A percentile compares a stretch with the other conserved stretches of the same genome.
phyloP scores from a whole-genome alignment of 2,797 vertebrate genomes.

The Mormyrops boulengeri region DNA sequence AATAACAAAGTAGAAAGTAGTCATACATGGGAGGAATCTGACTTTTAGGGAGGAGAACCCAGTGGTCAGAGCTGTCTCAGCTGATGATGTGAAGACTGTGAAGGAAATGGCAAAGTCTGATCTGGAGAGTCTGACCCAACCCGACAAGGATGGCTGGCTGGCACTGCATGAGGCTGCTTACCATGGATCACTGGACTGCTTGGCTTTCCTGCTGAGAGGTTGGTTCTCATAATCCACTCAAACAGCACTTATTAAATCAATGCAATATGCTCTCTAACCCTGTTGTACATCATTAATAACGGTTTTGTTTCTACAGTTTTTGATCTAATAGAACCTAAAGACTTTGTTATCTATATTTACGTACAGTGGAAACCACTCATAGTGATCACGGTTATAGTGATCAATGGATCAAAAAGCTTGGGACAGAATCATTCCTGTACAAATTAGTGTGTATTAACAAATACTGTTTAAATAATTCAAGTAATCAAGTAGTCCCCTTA shows the following conservation, averaged over 20 bases:
- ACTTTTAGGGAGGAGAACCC: conserved; percentile 62
- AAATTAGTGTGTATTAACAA: neutral
- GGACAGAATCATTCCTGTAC: neutral
- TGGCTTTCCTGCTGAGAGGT: conserved; percentile 67
- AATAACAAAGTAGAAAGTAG: neutral
- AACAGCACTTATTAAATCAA: neutral
- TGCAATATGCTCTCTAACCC: neutral
- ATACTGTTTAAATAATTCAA: neutral
- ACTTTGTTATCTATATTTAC: neutral
- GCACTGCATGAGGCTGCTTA: conserved; percentile 74
- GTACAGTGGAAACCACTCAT: neutral
- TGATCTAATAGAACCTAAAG: neutral
- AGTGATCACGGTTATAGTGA: neutral
- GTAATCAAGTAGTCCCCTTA: neutral
- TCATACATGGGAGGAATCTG: conserved; percentile 15
- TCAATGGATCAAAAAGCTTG: neutral
- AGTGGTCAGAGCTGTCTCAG: conserved; percentile 62
- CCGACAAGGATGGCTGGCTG: conserved; percentile 72
- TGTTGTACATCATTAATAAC: neutral
- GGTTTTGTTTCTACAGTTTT: neutral
- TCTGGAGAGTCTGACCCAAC: conserved; percentile 53
- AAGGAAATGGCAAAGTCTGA: conserved; percentile 58
- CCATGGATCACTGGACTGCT: conserved; percentile 65
- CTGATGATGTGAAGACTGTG: conserved; percentile 61
- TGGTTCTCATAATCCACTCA: conserved; percentile 28